These are phyloP conservation scores for Miichthys miiuy DNA, from an alignment of 2,797 vertebrate species.

Conservation along the genomic window DNA sequence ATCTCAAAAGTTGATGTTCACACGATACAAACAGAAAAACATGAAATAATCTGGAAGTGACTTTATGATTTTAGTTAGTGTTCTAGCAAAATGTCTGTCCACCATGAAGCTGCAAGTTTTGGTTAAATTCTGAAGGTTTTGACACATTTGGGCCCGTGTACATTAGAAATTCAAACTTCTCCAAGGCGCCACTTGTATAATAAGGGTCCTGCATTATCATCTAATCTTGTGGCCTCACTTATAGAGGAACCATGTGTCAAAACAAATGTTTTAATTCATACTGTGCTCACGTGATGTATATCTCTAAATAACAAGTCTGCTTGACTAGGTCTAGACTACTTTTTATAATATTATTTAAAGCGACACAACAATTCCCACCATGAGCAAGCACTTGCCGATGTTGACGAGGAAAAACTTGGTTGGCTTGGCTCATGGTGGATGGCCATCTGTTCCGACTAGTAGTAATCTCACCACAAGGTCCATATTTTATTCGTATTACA, in stretches of 20 bases:
- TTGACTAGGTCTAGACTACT: no score
- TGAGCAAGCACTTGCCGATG: no score
- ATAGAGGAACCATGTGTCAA: not conserved
- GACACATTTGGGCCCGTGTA: not conserved
- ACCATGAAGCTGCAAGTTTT: not conserved
- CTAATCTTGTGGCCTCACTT: not conserved
- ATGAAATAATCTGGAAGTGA: conserved; percentile 46
- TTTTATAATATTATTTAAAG: no score
- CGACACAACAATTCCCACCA: no score
- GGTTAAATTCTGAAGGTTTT: not conserved
- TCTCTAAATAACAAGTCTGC: not conserved
- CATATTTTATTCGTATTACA: not conserved
- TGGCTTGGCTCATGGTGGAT: no score
- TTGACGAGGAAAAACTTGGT: no score
- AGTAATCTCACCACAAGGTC: not conserved
- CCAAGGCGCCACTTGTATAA: not conserved
- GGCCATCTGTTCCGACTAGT: no score
- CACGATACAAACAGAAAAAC: conserved; percentile 54
- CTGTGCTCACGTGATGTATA: not conserved
- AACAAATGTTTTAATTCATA: not conserved
- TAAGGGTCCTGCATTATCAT: not conserved
- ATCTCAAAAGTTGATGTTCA: conserved; percentile 61
- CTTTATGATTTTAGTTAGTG: conserved; percentile 18
- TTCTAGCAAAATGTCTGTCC: not conserved
- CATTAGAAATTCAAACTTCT: not conserved